These are phyloP conservation scores for Lepidochrysops patricia DNA, from an alignment of 2,888 invertebrate species.

Conservation along the genomic window DNA sequence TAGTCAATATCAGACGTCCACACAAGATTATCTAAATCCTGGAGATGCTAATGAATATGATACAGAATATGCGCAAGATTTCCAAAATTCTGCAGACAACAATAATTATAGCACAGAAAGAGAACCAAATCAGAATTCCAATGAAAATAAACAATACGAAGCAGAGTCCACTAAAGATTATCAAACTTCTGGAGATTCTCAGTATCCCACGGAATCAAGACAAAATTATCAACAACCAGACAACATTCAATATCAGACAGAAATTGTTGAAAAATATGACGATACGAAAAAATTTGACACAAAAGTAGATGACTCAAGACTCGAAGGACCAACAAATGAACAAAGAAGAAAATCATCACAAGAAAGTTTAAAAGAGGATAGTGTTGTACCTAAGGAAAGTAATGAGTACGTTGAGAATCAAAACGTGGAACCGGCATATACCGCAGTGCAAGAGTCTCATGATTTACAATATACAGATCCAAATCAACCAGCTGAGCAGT, in stretches of 20 bases:
- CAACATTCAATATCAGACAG: neutral
- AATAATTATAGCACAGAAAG: too few species aligned
- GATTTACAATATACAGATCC: slow-evolving; percentile 16
- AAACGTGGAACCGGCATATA: neutral
- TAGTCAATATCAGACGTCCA: neutral
- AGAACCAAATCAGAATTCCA: too few species aligned
- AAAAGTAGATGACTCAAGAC: neutral
- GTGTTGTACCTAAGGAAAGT: neutral
- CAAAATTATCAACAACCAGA: neutral
- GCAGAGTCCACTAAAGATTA: too few species aligned
- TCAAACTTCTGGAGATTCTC: neutral
- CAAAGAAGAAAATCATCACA: neutral
- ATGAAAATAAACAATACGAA: neutral
- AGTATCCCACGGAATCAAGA: neutral
- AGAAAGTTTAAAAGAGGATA: neutral
- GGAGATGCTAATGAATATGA: too few species aligned
- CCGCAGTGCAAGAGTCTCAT: slow-evolving; percentile 15
- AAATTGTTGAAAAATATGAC: neutral
- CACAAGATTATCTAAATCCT: neutral
- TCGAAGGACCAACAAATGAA: neutral
- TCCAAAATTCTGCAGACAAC: too few species aligned
- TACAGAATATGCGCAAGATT: too few species aligned
- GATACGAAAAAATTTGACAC: neutral
- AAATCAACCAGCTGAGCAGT: slow-evolving; percentile 25
- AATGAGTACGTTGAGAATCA: neutral